Base-by-base conservation (phyloP, 1,140 invertebrate species). In the Aphelinus atriplicis region DNA sequence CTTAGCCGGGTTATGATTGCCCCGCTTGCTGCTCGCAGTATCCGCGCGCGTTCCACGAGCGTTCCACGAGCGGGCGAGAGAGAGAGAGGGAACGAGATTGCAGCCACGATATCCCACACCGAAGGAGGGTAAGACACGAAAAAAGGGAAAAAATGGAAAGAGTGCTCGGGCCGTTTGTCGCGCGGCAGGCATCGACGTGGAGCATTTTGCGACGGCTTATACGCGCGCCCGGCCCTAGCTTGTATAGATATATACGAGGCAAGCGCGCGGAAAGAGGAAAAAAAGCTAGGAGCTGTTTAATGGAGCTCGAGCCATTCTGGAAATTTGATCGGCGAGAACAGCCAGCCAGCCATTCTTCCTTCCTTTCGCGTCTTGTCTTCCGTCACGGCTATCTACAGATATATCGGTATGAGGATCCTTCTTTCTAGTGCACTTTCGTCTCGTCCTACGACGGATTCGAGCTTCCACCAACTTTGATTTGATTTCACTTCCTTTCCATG, bases 391-490 rank as follows among this genome's bases (percentile, higher is more conserved):
- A n/a, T 58, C 51, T 62, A 62, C 43, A 51, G 7, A n/a, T 46
- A 50, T n/a, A 43, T 3, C 26, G 26, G 26, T 26, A 26, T 26
- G 26, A 26, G 26, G 26, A 9, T 26, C 51, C 51, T 69, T 74
- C 57, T 75, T 68, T 68, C 72, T 74, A 51, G 60, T 79, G 72
- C 77, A 75, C 77, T 80, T 80, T 78, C 77, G 77, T 78, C 81
- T 80, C 78, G 71, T 78, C 77, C 76, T 73, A 79, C 74, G 63
- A 78, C 62, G 75, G 78, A 83, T 83, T 82, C 80, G 64, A 79
- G 79, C 77, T 79, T 79, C 79, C 80, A 78, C 78, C 74, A 86
- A 84, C 80, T 86, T 86, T 84, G 84, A 85, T 86, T 86, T 81
- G 83, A 86, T 85, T 84, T 76, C 73, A 63, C 66, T 76, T 79